Conservation (phyloP, 2,888 invertebrate species). For the Dolichomitus sp. region DNA sequence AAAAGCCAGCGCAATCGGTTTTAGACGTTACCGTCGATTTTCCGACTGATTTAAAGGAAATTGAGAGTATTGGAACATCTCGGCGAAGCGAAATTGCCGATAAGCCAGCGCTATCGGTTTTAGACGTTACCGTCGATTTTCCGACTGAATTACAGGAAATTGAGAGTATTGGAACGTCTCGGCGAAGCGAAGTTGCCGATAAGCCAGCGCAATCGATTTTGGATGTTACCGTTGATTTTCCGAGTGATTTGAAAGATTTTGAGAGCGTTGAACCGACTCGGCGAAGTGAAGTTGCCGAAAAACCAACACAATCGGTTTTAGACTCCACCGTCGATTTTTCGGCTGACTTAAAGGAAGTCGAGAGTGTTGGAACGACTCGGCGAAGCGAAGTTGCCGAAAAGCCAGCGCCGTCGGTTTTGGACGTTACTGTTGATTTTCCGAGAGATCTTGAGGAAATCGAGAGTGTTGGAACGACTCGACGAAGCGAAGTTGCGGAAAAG, state of each 20-base stretch:
- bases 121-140: not conserved
- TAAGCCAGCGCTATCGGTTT: not conserved
- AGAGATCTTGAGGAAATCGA: no score
- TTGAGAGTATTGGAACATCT: not conserved
- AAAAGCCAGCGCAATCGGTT: not conserved
- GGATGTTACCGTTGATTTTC: not conserved
- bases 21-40: slow-evolving; percentile 1
- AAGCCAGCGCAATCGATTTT: not conserved
- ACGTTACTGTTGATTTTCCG: no score
- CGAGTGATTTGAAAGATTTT: not conserved
- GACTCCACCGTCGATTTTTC: not conserved
- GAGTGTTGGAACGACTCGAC: no score
- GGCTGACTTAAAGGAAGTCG: not conserved
- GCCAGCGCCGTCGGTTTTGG: no score
- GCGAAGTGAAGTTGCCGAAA: not conserved
- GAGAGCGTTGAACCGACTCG: not conserved
- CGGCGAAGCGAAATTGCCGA: not conserved
- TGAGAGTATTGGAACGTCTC: not conserved
- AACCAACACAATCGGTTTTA: not conserved
- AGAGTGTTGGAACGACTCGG: not conserved
- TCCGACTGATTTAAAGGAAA: not conserved
- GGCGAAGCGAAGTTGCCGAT: not conserved
- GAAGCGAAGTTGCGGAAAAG: slow-evolving; percentile 15
- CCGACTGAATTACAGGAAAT: not conserved
- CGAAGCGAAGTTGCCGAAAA: no score